Evolutionary conservation across 2,113 vertebrate species (phyloP), one percentile per base, ranked within the genome.

Genomic region (Oenanthe melanoleuca): DNA sequence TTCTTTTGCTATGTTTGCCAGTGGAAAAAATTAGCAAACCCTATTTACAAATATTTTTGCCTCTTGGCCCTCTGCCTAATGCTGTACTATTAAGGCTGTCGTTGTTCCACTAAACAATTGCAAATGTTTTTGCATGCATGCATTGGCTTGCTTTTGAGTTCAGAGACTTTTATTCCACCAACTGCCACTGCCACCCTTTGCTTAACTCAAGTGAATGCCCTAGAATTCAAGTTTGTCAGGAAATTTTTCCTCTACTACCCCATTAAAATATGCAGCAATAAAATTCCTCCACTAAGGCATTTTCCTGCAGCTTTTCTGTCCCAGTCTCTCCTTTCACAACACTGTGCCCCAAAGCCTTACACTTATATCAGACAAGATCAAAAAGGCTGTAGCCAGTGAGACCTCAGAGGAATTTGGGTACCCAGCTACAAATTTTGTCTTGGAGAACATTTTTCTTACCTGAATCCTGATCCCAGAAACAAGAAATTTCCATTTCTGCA

Each of bases 21-120:
- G 88, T 94, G 94, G 96, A 97, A 97, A 97, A 97, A 92, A 86
- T 78, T 93, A 96, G 80, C 92, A 96, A 96, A 94, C 72, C 44
- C 92, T 94, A 90, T 94, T 97, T 96, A 97, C 94, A 97, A 96
- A 95, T 96, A 95, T 93, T 95, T 97, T 94, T 93, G 86, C 86
- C 83, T 94, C 64, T 71, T 96, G 94, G 95, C 88, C 60, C 65
- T 63, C 88, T 95, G 95, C 94, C 95, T 94, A 63, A 88, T 88
- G 83, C 77, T 81, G 60, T 18, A 14, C 80, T 95, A 66, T 92
- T 93, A 93, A 91, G 83, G 83, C 88, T 74, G 91, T 71, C 9
- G 55, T 91, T 92, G 88, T 96, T 96, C 86, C 60, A 67, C 94
- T 95, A 92, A 96, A 93, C 95, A 95, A 93, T 93, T 93, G 92